Base-by-base conservation (phyloP, 2,888 invertebrate species). In the Siphlonurus alternatus region DNA sequence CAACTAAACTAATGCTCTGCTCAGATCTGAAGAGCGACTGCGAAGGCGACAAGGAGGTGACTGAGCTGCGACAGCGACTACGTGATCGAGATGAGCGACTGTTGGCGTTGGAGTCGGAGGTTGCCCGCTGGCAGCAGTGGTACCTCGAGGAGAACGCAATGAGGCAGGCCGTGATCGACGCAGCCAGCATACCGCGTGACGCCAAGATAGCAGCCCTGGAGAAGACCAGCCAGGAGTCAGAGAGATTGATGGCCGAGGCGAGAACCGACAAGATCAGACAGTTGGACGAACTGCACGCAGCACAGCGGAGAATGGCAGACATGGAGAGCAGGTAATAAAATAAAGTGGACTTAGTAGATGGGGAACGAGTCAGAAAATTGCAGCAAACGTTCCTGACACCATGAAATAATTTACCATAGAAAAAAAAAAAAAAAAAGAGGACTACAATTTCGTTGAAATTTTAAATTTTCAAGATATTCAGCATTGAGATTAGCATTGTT, bases 241-340 rank as follows among this genome's bases (percentile, higher is more conserved):
- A 91, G 73, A 86, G 88, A 69, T 77, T 91, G 63, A 90, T 92
- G 75, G 88, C 90, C 0, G 91, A 92, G 74, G 91, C 90, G 3
- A 82, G 91, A 68, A 86, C 83, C 67, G 92, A 93, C 73, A 90
- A 91, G 75, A 86, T 92, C 71, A 83, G 88, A 62, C 91, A 92
- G 73, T 89, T 93, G 88, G 92, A 92, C 73, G 91, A 92, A 73
- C 82, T 91, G 24, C 90, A 92, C 73, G 85, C 86, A 10, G 88
- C 90, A 5, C 89, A 91, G 75, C 88, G 89, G 74, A 88, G 87
- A 73, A 82, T 88, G n/a, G 87, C 90, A 1, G 92, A 92, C 73
- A 78, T 91, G 22, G 92, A 93, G 76, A 84, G 89, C 73, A 87
- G 86, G 89, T 89, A 76, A 70, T n/a, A n/a, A n/a, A n/a, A n/a